Evolutionary conservation across 2,797 vertebrate species (phyloP), one percentile per base, ranked within the genome.

Genomic region (Harpagifer antarcticus): DNA sequence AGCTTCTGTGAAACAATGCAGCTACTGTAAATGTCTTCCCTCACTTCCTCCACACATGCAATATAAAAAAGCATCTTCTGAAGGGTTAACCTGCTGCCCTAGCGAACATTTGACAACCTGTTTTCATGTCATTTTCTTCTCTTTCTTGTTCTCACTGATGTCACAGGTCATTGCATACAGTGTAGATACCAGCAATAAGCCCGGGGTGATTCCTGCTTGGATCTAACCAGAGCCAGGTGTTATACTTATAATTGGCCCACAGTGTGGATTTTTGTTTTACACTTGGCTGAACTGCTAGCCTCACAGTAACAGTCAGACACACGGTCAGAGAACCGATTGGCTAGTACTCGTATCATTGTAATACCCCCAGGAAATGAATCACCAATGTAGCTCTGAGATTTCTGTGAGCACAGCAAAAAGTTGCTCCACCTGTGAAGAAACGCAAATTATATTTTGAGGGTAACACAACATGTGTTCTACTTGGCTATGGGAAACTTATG

Each of bases 171-270:
- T 54, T 78, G 85, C 75, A 75, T 67, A 71, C 64, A 84, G 83
- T 72, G 67, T 68, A 78, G 88, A 86, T 68, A 74, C 64, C 59
- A 85, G 71, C 78, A 77, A 47, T 72, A 55, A 80, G 62, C 63
- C 76, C 77, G 54, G 56, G 80, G 78, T 68, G 66, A 76, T 74
- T 72, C 74, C 79, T 82, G 17, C 62, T 91, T 92, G 86, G 89
- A 94, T 90, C 85, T 78, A 85, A 88, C 90, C 88, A 92, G 79
- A 88, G 83, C 83, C 83, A 90, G 92, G 89, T 93, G 93, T 92
- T 92, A 89, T 64, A 69, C 89, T 91, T 88, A 91, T 94, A 93
- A 94, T 93, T 93, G 92, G 90, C 88, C 81, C 88, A 88, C 86
- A 87, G 85, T 88, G 86, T 91, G 84, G 81, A 94, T 90, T 93